These are phyloP conservation scores for Sarcophaga variegata DNA, from an alignment of 2,888 invertebrate species.

Conservation along the genomic window DNA sequence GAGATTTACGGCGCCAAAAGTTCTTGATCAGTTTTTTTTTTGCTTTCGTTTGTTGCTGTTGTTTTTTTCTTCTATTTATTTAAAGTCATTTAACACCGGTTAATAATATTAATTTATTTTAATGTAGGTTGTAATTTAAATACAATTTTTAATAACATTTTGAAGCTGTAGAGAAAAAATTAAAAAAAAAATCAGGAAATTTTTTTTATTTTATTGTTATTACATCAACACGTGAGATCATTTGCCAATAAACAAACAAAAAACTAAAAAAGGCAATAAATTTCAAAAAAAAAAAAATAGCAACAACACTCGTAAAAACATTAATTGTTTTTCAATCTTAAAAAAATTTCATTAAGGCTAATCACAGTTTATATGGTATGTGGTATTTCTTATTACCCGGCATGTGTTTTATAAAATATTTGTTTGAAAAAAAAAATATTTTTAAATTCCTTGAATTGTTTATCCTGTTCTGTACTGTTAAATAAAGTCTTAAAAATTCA, in stretches of 20 bases:
- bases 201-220: background rate
- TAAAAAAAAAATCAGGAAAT: background rate
- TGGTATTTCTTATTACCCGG: background rate
- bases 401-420: too few species aligned
- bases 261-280: background rate
- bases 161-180: background rate
- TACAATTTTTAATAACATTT: constrained; percentile 15
- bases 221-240: constrained; percentile 60
- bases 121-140: constrained; percentile 40
- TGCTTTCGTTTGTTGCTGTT: background rate
- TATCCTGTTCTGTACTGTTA: background rate
- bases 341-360: background rate
- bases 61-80: constrained; percentile 3
- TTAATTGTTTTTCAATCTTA: background rate
- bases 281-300: too few species aligned
- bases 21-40: background rate
- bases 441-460: background rate
- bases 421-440: background rate
- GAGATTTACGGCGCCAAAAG: constrained; percentile 8
- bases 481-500: constrained; percentile 44
- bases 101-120: constrained; percentile 17
- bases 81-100: constrained; percentile 5
- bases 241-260: constrained; percentile 8
- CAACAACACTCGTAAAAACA: background rate
- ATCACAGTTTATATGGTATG: constrained; percentile 9